A percentile compares a stretch with the other conserved stretches of the same genome.
Evolutionary conservation across 2,888 invertebrate genomes (phyloP).

Genomic region (Noctua pronuba): DNA sequence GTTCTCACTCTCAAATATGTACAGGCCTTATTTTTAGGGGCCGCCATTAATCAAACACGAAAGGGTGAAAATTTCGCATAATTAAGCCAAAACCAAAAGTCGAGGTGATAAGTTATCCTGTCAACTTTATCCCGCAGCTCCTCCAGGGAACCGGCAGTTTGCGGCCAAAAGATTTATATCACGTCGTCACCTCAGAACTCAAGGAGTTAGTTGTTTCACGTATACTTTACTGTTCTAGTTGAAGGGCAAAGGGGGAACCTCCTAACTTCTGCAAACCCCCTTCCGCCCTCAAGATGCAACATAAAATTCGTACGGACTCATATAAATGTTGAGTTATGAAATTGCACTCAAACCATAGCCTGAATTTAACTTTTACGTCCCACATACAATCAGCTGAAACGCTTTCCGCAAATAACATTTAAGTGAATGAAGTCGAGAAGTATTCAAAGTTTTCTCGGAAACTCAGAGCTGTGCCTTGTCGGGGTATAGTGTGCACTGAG

Average conservation of each 20-base stretch:
- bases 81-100: slow-evolving; percentile 46
- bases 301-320: slow-evolving; percentile 40
- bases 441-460: slow-evolving; percentile 40
- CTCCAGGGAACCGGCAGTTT: slow-evolving; percentile 20
- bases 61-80: slow-evolving; percentile 36
- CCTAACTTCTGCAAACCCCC: not conserved
- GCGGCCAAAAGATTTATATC: slow-evolving; percentile 54
- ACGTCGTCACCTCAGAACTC: slow-evolving; percentile 25
- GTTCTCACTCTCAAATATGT: slow-evolving; percentile 14
- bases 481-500: slow-evolving; percentile 13
- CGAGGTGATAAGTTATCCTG: slow-evolving; percentile 33
- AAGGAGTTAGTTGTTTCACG: slow-evolving; percentile 22
- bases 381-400: slow-evolving; percentile 49
- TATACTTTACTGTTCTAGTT: slow-evolving; percentile 17
- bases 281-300: slow-evolving; percentile 16
- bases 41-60: slow-evolving; percentile 39
- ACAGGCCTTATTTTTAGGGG: slow-evolving; percentile 36
- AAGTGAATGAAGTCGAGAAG: slow-evolving; percentile 8
- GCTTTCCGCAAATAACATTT: slow-evolving; percentile 38
- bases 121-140: slow-evolving; percentile 31
- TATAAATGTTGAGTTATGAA: slow-evolving; percentile 48
- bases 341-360: slow-evolving; percentile 41
- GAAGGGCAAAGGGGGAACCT: slow-evolving; percentile 23
- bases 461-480: not conserved
- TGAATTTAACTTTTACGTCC: slow-evolving; percentile 45